Conservation (phyloP, 2,797 vertebrate genomes). For the Lepus oiostolus region DNA sequence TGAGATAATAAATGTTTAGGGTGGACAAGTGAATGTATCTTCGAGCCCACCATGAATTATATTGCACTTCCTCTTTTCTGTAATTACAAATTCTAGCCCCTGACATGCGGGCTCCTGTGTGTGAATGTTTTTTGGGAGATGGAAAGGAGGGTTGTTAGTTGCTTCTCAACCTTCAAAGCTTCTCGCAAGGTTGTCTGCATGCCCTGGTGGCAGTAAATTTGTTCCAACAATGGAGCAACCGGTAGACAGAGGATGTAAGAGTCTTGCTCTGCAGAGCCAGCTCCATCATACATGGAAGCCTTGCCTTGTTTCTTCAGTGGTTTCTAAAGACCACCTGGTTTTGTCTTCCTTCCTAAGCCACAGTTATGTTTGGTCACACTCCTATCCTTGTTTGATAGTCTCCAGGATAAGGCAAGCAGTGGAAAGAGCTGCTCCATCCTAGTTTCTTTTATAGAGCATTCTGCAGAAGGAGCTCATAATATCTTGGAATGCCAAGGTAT, state of each 20-base stretch:
- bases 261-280: neutral
- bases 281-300: fast-evolving
- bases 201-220: neutral
- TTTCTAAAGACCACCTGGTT: neutral
- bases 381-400: neutral
- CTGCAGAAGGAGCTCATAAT: neutral
- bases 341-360: neutral
- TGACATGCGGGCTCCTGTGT: fast-evolving
- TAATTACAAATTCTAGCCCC: neutral
- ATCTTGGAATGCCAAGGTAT: neutral
- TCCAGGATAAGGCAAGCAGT: neutral
- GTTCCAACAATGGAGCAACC: neutral
- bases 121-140: neutral
- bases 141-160: neutral
- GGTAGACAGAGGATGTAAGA: neutral
- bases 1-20: neutral
- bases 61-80: neutral
- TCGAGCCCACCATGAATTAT: neutral
- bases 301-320: neutral
- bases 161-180: neutral
- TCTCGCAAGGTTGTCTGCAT: neutral
- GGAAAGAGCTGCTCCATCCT: neutral
- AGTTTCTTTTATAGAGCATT: neutral
- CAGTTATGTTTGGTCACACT: neutral
- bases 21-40: neutral